Percentiles rank a stretch among this genome's conserved stretches.
Evolutionary conservation across 2,888 invertebrate genomes (phyloP).

Genomic region (Tineola bisselliella): DNA sequence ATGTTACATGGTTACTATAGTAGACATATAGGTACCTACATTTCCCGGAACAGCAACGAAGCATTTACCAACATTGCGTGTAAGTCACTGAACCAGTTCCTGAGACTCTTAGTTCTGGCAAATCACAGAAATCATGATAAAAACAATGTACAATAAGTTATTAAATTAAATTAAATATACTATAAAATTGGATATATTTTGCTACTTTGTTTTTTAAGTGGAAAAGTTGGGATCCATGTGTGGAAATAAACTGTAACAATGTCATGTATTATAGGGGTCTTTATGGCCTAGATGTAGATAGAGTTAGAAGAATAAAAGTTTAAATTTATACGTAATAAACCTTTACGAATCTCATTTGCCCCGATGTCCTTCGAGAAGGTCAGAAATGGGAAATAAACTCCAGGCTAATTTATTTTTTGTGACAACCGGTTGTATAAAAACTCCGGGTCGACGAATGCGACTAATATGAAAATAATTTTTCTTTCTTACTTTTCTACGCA

Average conservation of each 20-base stretch:
- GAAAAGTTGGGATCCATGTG: neutral
- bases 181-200: neutral
- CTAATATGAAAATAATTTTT: neutral
- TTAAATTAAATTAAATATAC: no score
- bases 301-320: neutral
- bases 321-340: neutral
- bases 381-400: neutral
- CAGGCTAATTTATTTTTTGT: neutral
- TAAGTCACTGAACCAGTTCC: slow-evolving; percentile 8
- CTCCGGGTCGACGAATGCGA: neutral
- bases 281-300: neutral
- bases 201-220: neutral
- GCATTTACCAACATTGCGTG: neutral
- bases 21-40: no score
- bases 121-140: neutral
- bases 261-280: neutral
- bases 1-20: no score
- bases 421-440: slow-evolving; percentile 1
- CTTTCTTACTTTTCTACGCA: no score
- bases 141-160: no score
- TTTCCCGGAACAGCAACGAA: neutral
- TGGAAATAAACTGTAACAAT: neutral
- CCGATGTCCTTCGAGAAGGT: neutral
- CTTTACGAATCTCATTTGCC: neutral
- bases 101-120: neutral